These are phyloP conservation scores for Nyctibius grandis DNA, from an alignment of 2,797 vertebrate genomes.

Conservation along the genomic window DNA sequence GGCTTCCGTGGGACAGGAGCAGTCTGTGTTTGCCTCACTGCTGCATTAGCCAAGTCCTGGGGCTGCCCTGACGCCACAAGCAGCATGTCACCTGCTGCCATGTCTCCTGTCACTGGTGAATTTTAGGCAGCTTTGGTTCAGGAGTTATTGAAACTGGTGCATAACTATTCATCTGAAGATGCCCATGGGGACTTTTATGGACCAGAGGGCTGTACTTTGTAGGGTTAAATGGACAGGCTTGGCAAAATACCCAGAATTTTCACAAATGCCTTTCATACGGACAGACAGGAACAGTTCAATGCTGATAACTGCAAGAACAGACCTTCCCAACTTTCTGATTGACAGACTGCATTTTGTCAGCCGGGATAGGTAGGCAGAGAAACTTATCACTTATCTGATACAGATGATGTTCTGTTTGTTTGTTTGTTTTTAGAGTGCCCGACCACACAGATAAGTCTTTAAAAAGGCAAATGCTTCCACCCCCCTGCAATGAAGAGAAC, in stretches of 20 bases:
- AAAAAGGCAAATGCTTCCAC: constrained; percentile 85
- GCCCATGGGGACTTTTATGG: neutral
- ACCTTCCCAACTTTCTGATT: neutral
- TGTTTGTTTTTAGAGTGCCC: constrained; percentile 77
- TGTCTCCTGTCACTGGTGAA: neutral
- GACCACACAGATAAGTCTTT: constrained; percentile 74
- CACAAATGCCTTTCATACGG: neutral
- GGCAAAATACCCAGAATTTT: neutral
- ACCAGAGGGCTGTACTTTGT: neutral
- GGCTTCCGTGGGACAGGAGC: neutral
- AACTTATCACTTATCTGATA: neutral
- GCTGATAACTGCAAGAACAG: neutral
- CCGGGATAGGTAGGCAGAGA: neutral
- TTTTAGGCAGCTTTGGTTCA: neutral
- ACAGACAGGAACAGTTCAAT: neutral
- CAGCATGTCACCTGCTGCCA: neutral
- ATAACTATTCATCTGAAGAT: neutral
- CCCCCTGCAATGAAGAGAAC: constrained; percentile 74
- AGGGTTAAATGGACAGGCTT: neutral
- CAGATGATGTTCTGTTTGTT: neutral
- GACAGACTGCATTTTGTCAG: neutral
- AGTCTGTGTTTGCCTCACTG: neutral
- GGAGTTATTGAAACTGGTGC: neutral
- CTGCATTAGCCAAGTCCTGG: neutral
- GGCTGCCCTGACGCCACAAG: neutral